Conservation (phyloP, 2,888 invertebrate genomes). For the Apodemia duryi region DNA sequence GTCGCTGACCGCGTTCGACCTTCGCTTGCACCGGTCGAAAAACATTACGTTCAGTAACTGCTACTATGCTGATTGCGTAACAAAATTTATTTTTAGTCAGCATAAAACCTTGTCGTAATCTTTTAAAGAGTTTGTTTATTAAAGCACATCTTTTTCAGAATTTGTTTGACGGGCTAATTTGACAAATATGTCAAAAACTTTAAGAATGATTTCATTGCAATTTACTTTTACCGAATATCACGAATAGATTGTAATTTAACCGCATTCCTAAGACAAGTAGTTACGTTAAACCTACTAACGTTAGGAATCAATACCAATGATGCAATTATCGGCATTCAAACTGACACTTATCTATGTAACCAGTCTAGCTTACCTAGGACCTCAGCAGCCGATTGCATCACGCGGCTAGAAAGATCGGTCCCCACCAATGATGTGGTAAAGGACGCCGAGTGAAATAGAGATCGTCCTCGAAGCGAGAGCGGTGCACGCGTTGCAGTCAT, state of each 20-base stretch:
- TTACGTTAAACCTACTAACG: constrained; percentile 14
- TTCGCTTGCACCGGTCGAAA: constrained; percentile 67
- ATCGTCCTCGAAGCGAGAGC: constrained; percentile 80
- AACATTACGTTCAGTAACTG: constrained; percentile 49
- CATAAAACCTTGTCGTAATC: constrained; percentile 15
- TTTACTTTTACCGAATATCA: background rate
- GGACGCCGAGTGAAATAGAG: constrained; percentile 78
- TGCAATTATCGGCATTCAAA: constrained; percentile 50
- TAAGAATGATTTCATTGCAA: constrained; percentile 1
- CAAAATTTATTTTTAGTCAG: constrained; percentile 46
- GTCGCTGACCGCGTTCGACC: constrained; percentile 74
- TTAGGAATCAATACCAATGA: constrained; percentile 25
- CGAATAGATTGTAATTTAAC: background rate
- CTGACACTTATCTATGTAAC: constrained; percentile 53
- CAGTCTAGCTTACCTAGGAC: constrained; percentile 55
- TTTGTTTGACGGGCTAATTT: background rate
- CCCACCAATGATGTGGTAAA: constrained; percentile 75
- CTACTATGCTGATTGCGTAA: constrained; percentile 46
- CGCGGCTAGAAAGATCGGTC: constrained; percentile 75
- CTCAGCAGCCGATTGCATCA: constrained; percentile 64
- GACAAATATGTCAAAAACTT: constrained; percentile 3
- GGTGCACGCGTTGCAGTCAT: constrained; percentile 77
- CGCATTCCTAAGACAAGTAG: constrained; percentile 9
- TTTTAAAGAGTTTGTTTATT: constrained; percentile 11
- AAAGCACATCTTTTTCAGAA: background rate